Evolutionary conservation across 2,888 invertebrate genomes (phyloP), one percentile per base, ranked within the genome.

Genomic region (Muschampia plurimacula): DNA sequence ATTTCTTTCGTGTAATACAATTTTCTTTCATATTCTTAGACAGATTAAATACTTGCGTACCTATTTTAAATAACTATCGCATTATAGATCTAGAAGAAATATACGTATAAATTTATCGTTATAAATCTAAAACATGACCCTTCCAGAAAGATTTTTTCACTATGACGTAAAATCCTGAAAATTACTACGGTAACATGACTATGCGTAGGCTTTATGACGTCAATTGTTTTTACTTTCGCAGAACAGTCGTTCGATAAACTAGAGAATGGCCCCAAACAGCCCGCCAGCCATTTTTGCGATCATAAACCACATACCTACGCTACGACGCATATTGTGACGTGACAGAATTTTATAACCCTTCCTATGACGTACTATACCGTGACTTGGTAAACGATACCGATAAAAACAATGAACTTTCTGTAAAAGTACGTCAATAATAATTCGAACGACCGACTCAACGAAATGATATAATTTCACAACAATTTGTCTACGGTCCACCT

Each of bases 391-490:
- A 32, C 28, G 32, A 36, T 60, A 55, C 28, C 55, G 10, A 10
- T 4, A 36, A 12, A 36, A 60, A 13, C 59, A 60, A 60, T 36
- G 62, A 62, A 41, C 62, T n/a, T 62, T n/a, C 62, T 62, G 15
- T 5, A 41, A 8, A 22, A 6, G 9, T n/a, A 59, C 57, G 55
- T 71, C 59, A 74, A 52, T 68, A 67, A 52, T 68, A 67, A 75
- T 72, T 72, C 22, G 44, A 57, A 22, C 55, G 57, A 57, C 12
- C 12, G 57, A 57, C 28, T 57, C 57, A 66, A 74, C 78, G 69
- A 77, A 81, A 39, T 12, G 62, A 15, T 62, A 41, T 15, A 39
- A 10, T 82, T 81, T 82, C 79, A 76, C 82, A 80, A 81, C 66
- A 76, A 76, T 75, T 75, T 71, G 76, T 71, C 73, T 69, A 76